These are phyloP conservation scores for Hydropsyche betteni DNA, from an alignment of 2,888 invertebrate species.

Conservation along the genomic window DNA sequence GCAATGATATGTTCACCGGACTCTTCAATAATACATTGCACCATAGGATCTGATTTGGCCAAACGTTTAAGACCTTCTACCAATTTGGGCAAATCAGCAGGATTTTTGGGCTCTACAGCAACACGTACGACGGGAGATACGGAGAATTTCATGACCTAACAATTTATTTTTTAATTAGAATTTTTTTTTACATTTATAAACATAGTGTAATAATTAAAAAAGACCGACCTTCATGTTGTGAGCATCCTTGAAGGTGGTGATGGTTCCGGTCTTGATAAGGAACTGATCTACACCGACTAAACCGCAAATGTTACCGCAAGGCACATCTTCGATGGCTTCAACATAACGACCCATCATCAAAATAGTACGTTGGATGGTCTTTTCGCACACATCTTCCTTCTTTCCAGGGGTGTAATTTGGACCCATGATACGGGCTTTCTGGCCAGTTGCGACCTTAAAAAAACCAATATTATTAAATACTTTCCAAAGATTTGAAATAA, in stretches of 20 bases:
- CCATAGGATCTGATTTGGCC: conserved; percentile 99
- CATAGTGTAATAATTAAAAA: not conserved
- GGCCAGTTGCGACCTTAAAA: conserved; percentile 75
- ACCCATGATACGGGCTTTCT: conserved; percentile 98
- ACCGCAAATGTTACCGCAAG: conserved; percentile 99
- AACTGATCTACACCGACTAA: conserved; percentile 99
- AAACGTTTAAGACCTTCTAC: conserved; percentile 99
- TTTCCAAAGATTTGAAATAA: not conserved
- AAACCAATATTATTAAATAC: not conserved
- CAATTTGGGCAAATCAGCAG: conserved; percentile 98
- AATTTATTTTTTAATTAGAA: not conserved
- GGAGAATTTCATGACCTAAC: conserved; percentile 98
- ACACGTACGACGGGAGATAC: conserved; percentile 99
- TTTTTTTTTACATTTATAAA: not conserved
- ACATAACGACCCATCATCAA: conserved; percentile 99
- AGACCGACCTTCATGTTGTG: conserved; percentile 89
- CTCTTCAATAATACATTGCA: conserved; percentile 99
- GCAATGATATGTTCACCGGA: conserved; percentile 99
- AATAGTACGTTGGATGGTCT: conserved; percentile 99
- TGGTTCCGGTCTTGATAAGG: conserved; percentile 99
- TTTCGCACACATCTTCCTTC: conserved; percentile 99
- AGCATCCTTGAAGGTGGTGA: conserved; percentile 98
- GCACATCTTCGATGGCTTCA: conserved; percentile 99
- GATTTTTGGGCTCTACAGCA: conserved; percentile 99
- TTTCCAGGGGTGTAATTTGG: conserved; percentile 98